Evolutionary conservation across 1,140 invertebrate genomes (phyloP).

Genomic region (Acromyrmex charruanus): DNA sequence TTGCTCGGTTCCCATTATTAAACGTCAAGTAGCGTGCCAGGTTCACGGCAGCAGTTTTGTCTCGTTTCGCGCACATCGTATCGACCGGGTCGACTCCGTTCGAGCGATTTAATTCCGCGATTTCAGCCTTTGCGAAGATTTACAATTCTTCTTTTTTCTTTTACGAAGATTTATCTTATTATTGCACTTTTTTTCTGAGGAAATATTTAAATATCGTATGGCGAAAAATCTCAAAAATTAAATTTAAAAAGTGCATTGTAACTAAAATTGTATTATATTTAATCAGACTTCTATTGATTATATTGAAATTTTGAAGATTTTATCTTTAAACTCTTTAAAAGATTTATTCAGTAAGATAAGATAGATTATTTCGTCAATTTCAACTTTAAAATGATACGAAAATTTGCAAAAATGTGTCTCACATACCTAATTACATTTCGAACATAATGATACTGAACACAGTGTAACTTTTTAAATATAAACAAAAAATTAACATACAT

Average conservation of each 20-base stretch:
- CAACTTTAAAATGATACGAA: no score
- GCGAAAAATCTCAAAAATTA: background rate
- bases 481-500: no score
- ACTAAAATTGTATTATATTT: background rate
- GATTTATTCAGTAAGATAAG: no score
- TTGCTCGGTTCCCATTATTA: slow-evolving; percentile 42
- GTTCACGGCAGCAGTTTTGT: slow-evolving; percentile 1
- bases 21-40: slow-evolving; percentile 39
- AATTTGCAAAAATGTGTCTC: no score
- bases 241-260: background rate
- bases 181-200: background rate
- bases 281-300: background rate
- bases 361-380: no score
- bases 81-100: background rate
- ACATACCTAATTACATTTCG: no score
- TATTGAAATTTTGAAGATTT: background rate
- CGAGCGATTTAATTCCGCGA: slow-evolving; percentile 5
- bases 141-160: background rate
- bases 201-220: background rate
- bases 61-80: slow-evolving; percentile 12
- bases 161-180: background rate
- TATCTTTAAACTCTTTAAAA: background rate
- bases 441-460: no score
- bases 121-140: background rate
- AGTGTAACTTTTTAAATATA: no score